A percentile compares a stretch with the other conserved stretches of the same genome.
phyloP scores from a whole-genome alignment of 2,113 vertebrate species.

The Gallinago jamesoni region DNA sequence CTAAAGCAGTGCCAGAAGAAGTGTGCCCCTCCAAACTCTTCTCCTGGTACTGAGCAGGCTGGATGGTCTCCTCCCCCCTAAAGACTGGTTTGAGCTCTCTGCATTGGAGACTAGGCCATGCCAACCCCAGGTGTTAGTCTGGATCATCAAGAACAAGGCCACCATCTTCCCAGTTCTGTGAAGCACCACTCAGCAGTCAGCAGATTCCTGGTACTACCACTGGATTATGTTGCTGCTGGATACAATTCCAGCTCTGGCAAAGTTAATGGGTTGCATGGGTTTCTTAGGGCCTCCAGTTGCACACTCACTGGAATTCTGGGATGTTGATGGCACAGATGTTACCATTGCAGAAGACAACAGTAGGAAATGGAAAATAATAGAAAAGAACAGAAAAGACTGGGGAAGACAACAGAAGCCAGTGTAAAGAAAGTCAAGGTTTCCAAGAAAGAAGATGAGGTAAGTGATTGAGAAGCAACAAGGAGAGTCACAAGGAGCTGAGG shows the following conservation, averaged over 20 bases:
- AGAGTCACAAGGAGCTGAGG: not conserved
- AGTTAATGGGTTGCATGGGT: not conserved
- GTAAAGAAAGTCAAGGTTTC: not conserved
- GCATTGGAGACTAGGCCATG: not conserved
- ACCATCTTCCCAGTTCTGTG: not conserved
- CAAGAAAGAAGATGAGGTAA: not conserved
- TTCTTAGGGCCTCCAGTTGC: not conserved
- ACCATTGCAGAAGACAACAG: not conserved
- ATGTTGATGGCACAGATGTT: not conserved
- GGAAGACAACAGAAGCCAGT: not conserved
- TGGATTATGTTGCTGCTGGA: not conserved
- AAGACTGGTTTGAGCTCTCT: not conserved
- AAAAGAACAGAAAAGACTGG: not conserved
- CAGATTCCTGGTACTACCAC: not conserved
- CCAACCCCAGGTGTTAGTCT: not conserved
- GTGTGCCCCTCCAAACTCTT: not conserved
- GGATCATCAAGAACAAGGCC: not conserved
- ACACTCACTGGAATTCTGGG: not conserved
- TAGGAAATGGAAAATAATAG: not conserved
- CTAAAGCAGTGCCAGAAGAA: not conserved
- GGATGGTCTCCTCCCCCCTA: not conserved
- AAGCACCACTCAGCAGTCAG: not conserved
- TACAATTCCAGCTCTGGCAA: not conserved
- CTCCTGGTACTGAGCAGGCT: not conserved
- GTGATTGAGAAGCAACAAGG: not conserved